Conservation (phyloP, 2,797 vertebrate species). For the Chiroxiphia lanceolata region DNA sequence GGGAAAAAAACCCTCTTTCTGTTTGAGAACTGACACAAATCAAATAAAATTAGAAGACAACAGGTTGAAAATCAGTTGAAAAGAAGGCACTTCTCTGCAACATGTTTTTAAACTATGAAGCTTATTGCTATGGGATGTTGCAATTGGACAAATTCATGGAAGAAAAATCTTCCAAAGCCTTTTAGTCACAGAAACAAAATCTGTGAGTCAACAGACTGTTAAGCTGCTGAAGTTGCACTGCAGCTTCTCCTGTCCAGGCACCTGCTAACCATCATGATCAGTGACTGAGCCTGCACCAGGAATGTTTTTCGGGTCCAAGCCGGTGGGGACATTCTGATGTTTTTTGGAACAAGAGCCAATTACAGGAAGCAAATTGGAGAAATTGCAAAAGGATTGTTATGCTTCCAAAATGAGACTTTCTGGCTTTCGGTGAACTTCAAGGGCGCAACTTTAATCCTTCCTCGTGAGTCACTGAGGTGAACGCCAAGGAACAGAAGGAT, state of each 20-base stretch:
- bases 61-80: not conserved
- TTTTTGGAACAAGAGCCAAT: not conserved
- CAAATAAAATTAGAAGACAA: not conserved
- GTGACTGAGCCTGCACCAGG: not conserved
- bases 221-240: not conserved
- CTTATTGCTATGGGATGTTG: not conserved
- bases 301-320: not conserved
- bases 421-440: not conserved
- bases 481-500: not conserved
- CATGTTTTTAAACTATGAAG: not conserved
- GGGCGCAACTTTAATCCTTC: not conserved
- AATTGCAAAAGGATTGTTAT: not conserved
- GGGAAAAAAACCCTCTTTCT: not conserved
- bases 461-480: slow-evolving; percentile 42
- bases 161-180: not conserved
- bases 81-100: not conserved
- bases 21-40: not conserved
- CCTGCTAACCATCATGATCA: not conserved
- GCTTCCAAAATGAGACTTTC: not conserved
- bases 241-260: not conserved
- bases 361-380: not conserved
- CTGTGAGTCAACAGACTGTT: not conserved
- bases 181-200: not conserved
- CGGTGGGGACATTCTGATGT: not conserved
- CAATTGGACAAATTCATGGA: not conserved